Evolutionary conservation across 2,888 invertebrate genomes (phyloP), one percentile per base, ranked within the genome.

Genomic region (Chesias legatella): DNA sequence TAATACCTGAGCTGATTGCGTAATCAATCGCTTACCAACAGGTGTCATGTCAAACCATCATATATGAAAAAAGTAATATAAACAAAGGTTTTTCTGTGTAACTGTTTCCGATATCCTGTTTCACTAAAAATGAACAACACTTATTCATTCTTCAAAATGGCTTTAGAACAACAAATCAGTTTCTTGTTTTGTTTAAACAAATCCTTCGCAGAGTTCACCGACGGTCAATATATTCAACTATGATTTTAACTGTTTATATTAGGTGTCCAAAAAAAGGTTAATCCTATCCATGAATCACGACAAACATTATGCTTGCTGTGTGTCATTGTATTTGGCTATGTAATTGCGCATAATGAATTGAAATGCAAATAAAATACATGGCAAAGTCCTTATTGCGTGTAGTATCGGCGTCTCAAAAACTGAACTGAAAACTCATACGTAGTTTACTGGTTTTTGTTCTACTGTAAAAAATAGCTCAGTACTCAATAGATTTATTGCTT

Each of bases 161-260:
- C 5, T 17, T 9, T 6, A 6, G 22, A 25, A 26, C 26, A 20
- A 24, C 11, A 4, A 31, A 6, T 26, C 26, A 4, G 13, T 22
- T 32, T 31, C 10, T 9, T 10, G 10, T 34, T 39, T 5, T 27
- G 38, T 27, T 28, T 34, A 31, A 33, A 26, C 35, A 49, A 26
- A 30, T 30, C 26, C 24, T 42, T 33, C 22, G 9, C 33, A 45
- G 51, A 56, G 68, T 67, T 69, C 65, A 67, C 11, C 23, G 27
- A 33, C 53, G 68, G 68, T 69, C 60, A 69, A 69, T 68, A 51
- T 67, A 69, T 67, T 66, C 65, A 41, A 38, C 43, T 29, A 38
- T 25, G 45, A 56, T 63, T 58, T 63, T 66, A 67, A 66, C 64
- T 65, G 64, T 67, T 58, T 48, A 49, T 53, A 39, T 43, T 27